Percentiles rank a stretch among this genome's conserved stretches.
phyloP scores from a whole-genome alignment of 2,797 vertebrate species.

The Melanotaenia parkinsoni region DNA sequence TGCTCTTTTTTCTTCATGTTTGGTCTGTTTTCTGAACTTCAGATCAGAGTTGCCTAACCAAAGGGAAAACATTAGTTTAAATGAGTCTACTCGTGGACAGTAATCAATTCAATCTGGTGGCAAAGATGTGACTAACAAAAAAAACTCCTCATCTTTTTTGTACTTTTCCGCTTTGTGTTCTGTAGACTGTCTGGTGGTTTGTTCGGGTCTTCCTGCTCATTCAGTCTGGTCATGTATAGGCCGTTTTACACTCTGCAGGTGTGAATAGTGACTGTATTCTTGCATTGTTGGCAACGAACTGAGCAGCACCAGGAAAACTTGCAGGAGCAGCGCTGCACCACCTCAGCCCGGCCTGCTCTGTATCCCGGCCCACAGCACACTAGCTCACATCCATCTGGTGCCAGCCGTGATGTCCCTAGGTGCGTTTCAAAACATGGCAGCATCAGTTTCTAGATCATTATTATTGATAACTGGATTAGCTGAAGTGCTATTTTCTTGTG shows the following conservation, averaged over 20 bases:
- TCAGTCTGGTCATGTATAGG: constrained; percentile 8
- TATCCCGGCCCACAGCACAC: constrained; percentile 85
- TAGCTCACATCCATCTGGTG: constrained; percentile 82
- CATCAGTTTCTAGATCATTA: constrained; percentile 9
- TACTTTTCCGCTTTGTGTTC: constrained; percentile 17
- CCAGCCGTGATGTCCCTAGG: constrained; percentile 80
- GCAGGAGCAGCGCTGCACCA: constrained; percentile 85
- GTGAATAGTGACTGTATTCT: constrained; percentile 82
- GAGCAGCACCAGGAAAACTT: constrained; percentile 87
- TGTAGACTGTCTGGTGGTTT: constrained; percentile 35
- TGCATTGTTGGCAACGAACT: constrained; percentile 83
- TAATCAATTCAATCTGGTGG: constrained; percentile 11
- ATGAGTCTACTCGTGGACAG: neutral
- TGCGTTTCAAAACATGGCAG: neutral
- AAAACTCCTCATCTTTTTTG: constrained; percentile 12
- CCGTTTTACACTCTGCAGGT: constrained; percentile 77
- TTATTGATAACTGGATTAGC: constrained; percentile 1
- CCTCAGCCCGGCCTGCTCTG: constrained; percentile 75
- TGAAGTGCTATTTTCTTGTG: neutral
- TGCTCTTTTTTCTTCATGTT: constrained; percentile 15
- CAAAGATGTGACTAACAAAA: constrained; percentile 7
- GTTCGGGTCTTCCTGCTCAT: constrained; percentile 21
- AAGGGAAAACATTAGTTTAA: constrained; percentile 24
- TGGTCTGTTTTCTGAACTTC: constrained; percentile 37
- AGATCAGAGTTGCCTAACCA: constrained; percentile 22